Conservation (phyloP, 2,113 vertebrate genomes). For the Dissostichus mawsoni region DNA sequence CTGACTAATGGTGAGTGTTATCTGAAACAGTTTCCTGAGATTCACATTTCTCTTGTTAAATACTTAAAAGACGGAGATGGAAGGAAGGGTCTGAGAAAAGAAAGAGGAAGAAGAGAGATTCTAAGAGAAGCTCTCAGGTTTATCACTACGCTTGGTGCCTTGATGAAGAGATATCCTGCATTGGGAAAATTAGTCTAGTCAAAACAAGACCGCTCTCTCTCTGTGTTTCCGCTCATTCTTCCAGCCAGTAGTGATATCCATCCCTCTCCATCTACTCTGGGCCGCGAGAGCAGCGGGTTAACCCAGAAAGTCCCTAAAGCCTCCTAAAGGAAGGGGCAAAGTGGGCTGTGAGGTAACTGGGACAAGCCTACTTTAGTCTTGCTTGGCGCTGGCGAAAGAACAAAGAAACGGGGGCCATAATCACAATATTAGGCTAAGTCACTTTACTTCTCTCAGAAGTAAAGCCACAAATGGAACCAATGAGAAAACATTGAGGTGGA, state of each 20-base stretch:
- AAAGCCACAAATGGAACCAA: not conserved
- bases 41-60: conserved; percentile 35
- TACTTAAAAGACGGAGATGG: conserved; percentile 24
- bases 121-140: conserved; percentile 60
- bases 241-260: conserved; percentile 55
- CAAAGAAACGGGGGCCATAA: conserved; percentile 25
- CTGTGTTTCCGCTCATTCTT: conserved; percentile 38
- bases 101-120: conserved; percentile 38
- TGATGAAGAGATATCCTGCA: conserved; percentile 77
- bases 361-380: conserved; percentile 28
- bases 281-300: conserved; percentile 49
- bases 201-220: conserved; percentile 75
- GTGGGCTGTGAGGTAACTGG: conserved; percentile 28
- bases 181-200: conserved; percentile 73
- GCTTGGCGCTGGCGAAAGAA: conserved; percentile 1
- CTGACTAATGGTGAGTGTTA: conserved; percentile 4
- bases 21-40: not conserved
- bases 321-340: conserved; percentile 9
- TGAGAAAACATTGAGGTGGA: not conserved
- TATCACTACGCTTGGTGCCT: conserved; percentile 73
- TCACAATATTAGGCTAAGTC: conserved; percentile 35
- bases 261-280: conserved; percentile 57
- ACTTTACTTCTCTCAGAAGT: conserved; percentile 23
- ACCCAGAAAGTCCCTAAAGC: conserved; percentile 30
- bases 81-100: not conserved